Conservation (phyloP, 2,888 invertebrate species). For the Doris montereyensis region DNA sequence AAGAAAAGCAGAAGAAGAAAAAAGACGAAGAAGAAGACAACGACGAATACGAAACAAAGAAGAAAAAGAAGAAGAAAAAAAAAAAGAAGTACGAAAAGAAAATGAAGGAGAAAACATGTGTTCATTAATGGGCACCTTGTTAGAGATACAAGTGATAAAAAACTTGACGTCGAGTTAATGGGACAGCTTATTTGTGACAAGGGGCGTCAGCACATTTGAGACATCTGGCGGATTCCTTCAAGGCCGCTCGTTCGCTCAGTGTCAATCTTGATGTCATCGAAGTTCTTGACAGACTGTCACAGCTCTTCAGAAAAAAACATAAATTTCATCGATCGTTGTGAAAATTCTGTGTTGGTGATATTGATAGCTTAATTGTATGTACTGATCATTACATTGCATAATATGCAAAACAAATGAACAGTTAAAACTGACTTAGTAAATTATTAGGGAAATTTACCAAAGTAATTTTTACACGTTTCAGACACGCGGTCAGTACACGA, state of each 20-base stretch:
- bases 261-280: constrained; percentile 98
- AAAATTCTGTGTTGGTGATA: constrained; percentile 66
- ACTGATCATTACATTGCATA: too few species aligned
- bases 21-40: too few species aligned
- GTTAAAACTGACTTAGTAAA: too few species aligned
- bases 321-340: neutral
- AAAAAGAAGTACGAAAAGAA: neutral
- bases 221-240: constrained; percentile 84
- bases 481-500: too few species aligned
- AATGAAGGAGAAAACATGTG: too few species aligned
- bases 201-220: constrained; percentile 84
- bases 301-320: neutral
- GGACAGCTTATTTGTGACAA: constrained; percentile 99
- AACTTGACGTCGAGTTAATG: constrained; percentile 97
- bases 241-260: constrained; percentile 92
- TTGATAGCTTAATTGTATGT: too few species aligned
- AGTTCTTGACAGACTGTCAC: constrained; percentile 80
- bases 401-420: too few species aligned
- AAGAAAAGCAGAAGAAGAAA: too few species aligned
- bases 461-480: too few species aligned
- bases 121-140: too few species aligned
- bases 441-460: too few species aligned
- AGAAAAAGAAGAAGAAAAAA: neutral
- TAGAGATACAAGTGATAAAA: constrained; percentile 96
- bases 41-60: too few species aligned